Evolutionary conservation across 2,888 invertebrate genomes (phyloP), one percentile per base, ranked within the genome.

Genomic region (Lasioglossum malachurum): DNA sequence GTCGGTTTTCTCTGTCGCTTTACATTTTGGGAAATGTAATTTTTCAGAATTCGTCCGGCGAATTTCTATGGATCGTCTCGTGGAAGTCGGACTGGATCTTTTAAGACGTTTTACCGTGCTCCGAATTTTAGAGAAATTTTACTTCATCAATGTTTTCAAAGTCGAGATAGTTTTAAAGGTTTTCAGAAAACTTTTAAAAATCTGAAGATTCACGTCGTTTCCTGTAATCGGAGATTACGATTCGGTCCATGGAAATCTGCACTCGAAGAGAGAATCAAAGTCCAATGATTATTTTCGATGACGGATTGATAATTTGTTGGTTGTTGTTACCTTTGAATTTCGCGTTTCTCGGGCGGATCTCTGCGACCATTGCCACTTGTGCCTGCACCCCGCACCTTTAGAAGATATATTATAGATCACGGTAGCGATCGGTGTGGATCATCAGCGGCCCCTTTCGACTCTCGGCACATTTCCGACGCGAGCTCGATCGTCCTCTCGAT

Each of bases 301-400:
- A 5, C 49, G 12, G 49, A 49, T 49, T 19, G 19, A 49, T 53
- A 23, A 23, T 53, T 53, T 23, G 53, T 53, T 23, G 53, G 2
- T 53, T 53, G 19, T 53, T 3, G 23, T 23, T 23, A 23, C 0
- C 23, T 10, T 23, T 23, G 23, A 53, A 64, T 14, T 64, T 64
- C 69, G 41, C 44, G 41, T 7, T 27, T 31, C 44, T 73, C 71
- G n/a, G 71, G 14, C n/a, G 35, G 35, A 67, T 75, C 72, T 46
- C 72, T 49, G 12, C 44, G 7, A 46, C 75, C 71, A 72, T 49
- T 49, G 69, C 41, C 72, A 60, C 41, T 84, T 74, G 78, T 83
- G 83, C 23, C 60, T 67, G 53, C 84, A 75, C 75, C 35, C 67
- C 67, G 78, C 84, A 79, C 69, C 84, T 10, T 64, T 84, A 84